Evolutionary conservation across 1,140 invertebrate genomes (phyloP).

Genomic region (Microplitis mediator): DNA sequence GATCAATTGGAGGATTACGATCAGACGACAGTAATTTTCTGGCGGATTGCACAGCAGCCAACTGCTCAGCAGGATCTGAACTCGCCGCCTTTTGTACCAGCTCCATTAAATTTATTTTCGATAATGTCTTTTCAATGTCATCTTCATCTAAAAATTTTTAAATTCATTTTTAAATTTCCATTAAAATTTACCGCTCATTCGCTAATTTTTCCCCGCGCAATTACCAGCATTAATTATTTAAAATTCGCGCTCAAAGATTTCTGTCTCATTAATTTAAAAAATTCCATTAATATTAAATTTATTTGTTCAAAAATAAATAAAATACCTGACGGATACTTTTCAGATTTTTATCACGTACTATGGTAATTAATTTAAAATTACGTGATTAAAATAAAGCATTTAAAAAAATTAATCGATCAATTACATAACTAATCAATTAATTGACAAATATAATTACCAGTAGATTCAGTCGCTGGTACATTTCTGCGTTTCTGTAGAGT

Average conservation of each 20-base stretch:
- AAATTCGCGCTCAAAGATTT: too few relatives aligned
- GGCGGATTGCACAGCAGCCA: conserved; percentile 83
- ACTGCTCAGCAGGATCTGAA: conserved; percentile 73
- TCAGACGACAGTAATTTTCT: conserved; percentile 95
- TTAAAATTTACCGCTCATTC: neutral
- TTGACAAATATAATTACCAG: conserved; percentile 64
- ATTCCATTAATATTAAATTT: too few relatives aligned
- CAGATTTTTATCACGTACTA: too few relatives aligned
- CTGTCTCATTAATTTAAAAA: too few relatives aligned
- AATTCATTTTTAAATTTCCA: neutral
- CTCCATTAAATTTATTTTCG: conserved; percentile 69
- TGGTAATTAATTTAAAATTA: too few relatives aligned
- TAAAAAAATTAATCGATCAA: too few relatives aligned
- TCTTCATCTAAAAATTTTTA: conserved; percentile 68
- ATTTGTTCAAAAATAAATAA: too few relatives aligned
- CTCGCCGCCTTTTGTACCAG: conserved; percentile 77
- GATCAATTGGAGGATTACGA: conserved; percentile 98
- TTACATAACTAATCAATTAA: neutral
- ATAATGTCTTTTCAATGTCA: conserved; percentile 73
- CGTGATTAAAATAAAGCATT: too few relatives aligned
- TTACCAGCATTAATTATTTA: too few relatives aligned
- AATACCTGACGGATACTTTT: too few relatives aligned
- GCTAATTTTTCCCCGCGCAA: too few relatives aligned
- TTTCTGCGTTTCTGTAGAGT: conserved; percentile 94
- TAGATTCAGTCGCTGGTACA: conserved; percentile 82